phyloP scores from a whole-genome alignment of 2,888 invertebrate genomes.

The Mimas tiliae region DNA sequence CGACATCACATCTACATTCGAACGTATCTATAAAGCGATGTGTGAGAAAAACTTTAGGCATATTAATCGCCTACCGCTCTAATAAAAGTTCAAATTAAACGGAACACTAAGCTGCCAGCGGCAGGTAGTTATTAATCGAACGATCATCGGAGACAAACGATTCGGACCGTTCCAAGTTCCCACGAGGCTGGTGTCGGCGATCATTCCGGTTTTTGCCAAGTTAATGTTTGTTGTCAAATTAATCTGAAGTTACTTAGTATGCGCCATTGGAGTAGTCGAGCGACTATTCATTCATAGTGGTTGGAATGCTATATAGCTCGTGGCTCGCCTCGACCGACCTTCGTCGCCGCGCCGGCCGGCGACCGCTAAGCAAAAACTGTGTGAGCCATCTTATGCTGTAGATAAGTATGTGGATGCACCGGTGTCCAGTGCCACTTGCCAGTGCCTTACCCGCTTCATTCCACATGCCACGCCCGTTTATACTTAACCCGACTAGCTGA shows the following conservation, averaged over 20 bases:
- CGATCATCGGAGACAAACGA: slow-evolving; percentile 72
- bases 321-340: slow-evolving; percentile 77
- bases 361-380: slow-evolving; percentile 60
- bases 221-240: slow-evolving; percentile 84
- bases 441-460: slow-evolving; percentile 52
- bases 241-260: slow-evolving; percentile 80
- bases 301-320: slow-evolving; percentile 81
- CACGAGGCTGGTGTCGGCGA: slow-evolving; percentile 75
- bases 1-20: neutral
- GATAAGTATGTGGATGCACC: slow-evolving; percentile 66
- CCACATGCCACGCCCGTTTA: slow-evolving; percentile 29
- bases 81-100: slow-evolving; percentile 45
- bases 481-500: slow-evolving; percentile 13
- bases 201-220: slow-evolving; percentile 80
- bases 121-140: slow-evolving; percentile 57
- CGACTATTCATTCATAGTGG: slow-evolving; percentile 83
- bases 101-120: slow-evolving; percentile 42
- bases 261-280: slow-evolving; percentile 74
- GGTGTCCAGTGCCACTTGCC: slow-evolving; percentile 50
- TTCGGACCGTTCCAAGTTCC: slow-evolving; percentile 66
- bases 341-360: slow-evolving; percentile 52
- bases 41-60: slow-evolving; percentile 10
- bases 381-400: slow-evolving; percentile 59
- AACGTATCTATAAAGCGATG: too few relatives aligned
- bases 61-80: slow-evolving; percentile 43